Base-by-base conservation (phyloP, 2,888 invertebrate genomes). In the Drosophila mettleri region DNA sequence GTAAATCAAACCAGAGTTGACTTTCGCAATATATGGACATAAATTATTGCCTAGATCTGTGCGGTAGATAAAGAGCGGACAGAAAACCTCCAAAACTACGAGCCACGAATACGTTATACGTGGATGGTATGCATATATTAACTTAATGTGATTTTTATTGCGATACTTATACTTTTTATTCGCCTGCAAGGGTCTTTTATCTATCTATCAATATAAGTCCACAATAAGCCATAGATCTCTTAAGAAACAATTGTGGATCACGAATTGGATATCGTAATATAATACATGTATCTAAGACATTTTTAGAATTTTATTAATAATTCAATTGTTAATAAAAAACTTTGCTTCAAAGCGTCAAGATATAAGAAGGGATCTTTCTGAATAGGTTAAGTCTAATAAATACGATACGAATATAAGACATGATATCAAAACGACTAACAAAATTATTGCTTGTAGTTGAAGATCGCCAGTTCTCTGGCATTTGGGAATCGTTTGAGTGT, bases 91-190 rank as follows among this genome's bases (percentile, higher is more conserved):
- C 24, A 45, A 45, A 27, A 16, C 43, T 24, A 45, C 43, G 24
- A 16, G 2, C 2, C 24, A n/a, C 16, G 16, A n/a, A 43, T 43
- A 27, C 27, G 24, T 45, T 45, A 27, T 45, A 16, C 6, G 43
- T 45, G 8, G n/a, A 16, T 45, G 24, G 10, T 27, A 45, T 45
- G 43, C 43, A 45, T 45, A 45, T 45, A 45, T 45, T 45, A 45
- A 6, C 6, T 16, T 27, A 27, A 45, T 45, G 24, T 27, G 43
- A 45, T 45, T 27, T 43, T 45, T 45, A 45, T 45, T 16, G 43
- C 24, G 16, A 45, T 45, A 45, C 43, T 45, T 45, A 6, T n/a
- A 16, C 10, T 43, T 24, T 10, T 2, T 1, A 43, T 10, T 10
- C 24, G 10, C 2, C 16, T 27, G 24, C 9, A 9, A 24, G 24